Base-by-base conservation (phyloP, 2,113 vertebrate genomes). In the Boleophthalmus pectinirostris region DNA sequence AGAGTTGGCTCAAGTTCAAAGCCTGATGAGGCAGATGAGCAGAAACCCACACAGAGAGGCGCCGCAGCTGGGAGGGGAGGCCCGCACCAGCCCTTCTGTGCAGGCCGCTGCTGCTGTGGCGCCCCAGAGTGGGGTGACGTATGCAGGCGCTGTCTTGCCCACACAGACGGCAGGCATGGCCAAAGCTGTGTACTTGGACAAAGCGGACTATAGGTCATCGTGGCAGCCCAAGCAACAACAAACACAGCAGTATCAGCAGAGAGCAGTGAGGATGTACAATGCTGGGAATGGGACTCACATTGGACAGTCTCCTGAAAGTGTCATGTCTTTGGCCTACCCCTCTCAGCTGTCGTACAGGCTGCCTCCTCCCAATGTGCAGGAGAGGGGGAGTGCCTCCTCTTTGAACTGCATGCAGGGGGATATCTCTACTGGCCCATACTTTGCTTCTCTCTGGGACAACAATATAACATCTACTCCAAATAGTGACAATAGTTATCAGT, bases 11-110 rank as follows among this genome's bases (percentile, higher is more conserved):
- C 94, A 95, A 72, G 95, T 97, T 87, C 96, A 97, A 87, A 96
- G 95, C 92, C 92, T 97, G 84, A 94, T 96, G 86, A 96, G 95
- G 91, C 96, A 97, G 92, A 94, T 96, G 92, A 97, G 95, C 93
- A 94, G 96, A 73, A 86, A 86, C 67, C 80, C 87, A 53, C 86
- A 87, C 35, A 94, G 92, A 60, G 95, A 95, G 72, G 93, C 92
- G 0, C 79, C 89, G 47, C 95, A 93, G 74, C 92, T 92, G 0
- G 88, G 93, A 58, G 95, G 95, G 2, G 92, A 87, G 68, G 73
- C 87, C 18, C 78, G 93, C 68, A 92, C 95, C 90, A 97, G 95
- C 92, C 96, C 96, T 0, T 95, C 95, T 66, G 93, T 95, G 92
- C 95, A 95, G 49, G 92, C 92, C 0, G 91, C 88, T 73, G 90